Evolutionary conservation across 2,888 invertebrate genomes (phyloP).

Genomic region (Phyllotreta cruciferae): DNA sequence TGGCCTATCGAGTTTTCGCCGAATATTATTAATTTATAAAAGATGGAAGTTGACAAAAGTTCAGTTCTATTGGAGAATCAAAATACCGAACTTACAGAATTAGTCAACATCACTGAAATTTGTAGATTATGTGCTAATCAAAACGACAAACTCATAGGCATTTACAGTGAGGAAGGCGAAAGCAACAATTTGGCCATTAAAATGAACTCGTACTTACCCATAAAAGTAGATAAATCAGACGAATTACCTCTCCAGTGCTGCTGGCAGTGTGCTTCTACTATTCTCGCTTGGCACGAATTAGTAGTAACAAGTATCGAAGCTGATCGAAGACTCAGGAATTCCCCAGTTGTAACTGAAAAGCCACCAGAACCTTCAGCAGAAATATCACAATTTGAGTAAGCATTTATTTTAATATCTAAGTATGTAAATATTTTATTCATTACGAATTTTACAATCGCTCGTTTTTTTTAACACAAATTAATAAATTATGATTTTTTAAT

Average conservation of each 20-base stretch:
- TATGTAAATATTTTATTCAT: neutral
- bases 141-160: constrained; percentile 61
- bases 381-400: constrained; percentile 33
- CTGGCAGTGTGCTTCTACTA: constrained; percentile 69
- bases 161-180: constrained; percentile 69
- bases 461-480: neutral
- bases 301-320: constrained; percentile 65
- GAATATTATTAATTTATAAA: constrained; percentile 2
- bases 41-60: constrained; percentile 34
- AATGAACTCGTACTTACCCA: constrained; percentile 70
- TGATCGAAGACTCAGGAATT: constrained; percentile 60
- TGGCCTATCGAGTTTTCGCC: too few species aligned
- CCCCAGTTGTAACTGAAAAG: constrained; percentile 48
- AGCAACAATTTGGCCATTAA: constrained; percentile 67
- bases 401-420: constrained; percentile 1
- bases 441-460: neutral
- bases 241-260: constrained; percentile 68
- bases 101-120: constrained; percentile 43
- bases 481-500: neutral
- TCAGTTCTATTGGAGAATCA: constrained; percentile 31
- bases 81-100: constrained; percentile 33
- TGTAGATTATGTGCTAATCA: constrained; percentile 51
- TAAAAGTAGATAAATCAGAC: constrained; percentile 65
- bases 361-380: constrained; percentile 26
- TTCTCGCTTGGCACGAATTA: constrained; percentile 72